These are phyloP conservation scores for Microtus ochrogaster DNA, from an alignment of 2,113 vertebrate species.

Conservation along the genomic window DNA sequence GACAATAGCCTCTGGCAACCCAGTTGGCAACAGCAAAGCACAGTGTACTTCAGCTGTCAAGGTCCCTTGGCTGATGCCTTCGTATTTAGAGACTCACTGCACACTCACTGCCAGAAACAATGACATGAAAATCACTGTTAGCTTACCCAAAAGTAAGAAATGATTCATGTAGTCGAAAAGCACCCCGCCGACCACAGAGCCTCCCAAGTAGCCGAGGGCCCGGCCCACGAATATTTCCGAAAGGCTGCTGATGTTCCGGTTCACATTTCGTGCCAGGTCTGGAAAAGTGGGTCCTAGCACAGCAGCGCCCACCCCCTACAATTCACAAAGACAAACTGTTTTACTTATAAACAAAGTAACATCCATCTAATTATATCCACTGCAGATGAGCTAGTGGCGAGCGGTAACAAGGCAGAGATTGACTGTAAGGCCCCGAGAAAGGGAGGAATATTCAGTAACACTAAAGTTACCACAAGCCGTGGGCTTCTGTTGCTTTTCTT, in stretches of 20 bases:
- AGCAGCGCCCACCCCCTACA: constrained; percentile 93
- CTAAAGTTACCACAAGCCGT: background rate
- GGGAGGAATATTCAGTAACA: background rate
- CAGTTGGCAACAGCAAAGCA: background rate
- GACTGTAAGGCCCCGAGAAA: background rate
- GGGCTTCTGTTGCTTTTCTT: background rate
- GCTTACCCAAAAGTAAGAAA: constrained; percentile 92
- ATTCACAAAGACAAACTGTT: constrained; percentile 50
- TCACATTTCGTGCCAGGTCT: constrained; percentile 93
- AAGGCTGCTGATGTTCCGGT: constrained; percentile 92
- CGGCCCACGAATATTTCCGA: constrained; percentile 94
- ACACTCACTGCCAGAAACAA: background rate
- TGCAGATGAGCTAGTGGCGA: background rate
- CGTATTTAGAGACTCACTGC: background rate
- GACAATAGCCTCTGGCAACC: background rate
- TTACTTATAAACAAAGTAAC: constrained; percentile 32
- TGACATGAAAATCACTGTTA: background rate
- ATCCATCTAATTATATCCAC: background rate
- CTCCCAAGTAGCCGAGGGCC: constrained; percentile 91
- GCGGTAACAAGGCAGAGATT: background rate
- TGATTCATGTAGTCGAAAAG: constrained; percentile 92
- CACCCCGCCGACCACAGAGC: constrained; percentile 92
- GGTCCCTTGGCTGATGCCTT: background rate
- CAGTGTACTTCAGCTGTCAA: background rate
- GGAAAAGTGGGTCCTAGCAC: constrained; percentile 94